These are phyloP conservation scores for Poeciliopsis prolifica DNA, from an alignment of 2,113 vertebrate species.

Conservation along the genomic window DNA sequence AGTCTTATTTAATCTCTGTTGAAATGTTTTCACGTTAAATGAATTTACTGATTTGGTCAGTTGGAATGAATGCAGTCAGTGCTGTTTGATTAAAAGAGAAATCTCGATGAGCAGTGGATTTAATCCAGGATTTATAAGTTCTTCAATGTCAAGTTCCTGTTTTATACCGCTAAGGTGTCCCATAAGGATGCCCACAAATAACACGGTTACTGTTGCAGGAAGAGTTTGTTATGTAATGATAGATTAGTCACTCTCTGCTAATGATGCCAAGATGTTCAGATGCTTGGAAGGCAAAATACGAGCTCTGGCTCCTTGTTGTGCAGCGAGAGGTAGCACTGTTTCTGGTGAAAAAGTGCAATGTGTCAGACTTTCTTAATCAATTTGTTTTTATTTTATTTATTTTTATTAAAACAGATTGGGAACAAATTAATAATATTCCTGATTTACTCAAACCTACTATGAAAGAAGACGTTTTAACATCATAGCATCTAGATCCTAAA, in stretches of 20 bases:
- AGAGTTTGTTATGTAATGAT: slow-evolving; percentile 40
- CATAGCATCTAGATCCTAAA: too few relatives aligned
- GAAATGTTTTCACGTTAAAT: too few relatives aligned
- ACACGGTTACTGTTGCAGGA: slow-evolving; percentile 4
- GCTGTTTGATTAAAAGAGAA: background rate
- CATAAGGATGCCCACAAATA: slow-evolving; percentile 13
- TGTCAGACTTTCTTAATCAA: background rate
- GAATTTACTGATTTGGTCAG: too few relatives aligned
- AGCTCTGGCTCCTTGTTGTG: background rate
- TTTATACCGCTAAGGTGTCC: slow-evolving; percentile 1
- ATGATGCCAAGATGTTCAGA: slow-evolving; percentile 42
- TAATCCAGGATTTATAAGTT: background rate
- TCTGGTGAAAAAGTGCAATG: background rate
- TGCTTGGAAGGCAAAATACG: slow-evolving; percentile 17
- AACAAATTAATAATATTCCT: background rate
- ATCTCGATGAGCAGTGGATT: background rate
- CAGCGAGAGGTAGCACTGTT: background rate
- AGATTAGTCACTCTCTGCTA: slow-evolving; percentile 44
- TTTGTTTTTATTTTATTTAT: too few relatives aligned
- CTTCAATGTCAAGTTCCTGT: background rate
- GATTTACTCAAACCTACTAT: too few relatives aligned
- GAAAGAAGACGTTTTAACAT: too few relatives aligned
- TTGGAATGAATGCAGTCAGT: too few relatives aligned
- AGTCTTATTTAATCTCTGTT: too few relatives aligned
- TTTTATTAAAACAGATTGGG: background rate